Evolutionary conservation across 1,140 invertebrate genomes (phyloP).

Genomic region (Hyphantria cunea): DNA sequence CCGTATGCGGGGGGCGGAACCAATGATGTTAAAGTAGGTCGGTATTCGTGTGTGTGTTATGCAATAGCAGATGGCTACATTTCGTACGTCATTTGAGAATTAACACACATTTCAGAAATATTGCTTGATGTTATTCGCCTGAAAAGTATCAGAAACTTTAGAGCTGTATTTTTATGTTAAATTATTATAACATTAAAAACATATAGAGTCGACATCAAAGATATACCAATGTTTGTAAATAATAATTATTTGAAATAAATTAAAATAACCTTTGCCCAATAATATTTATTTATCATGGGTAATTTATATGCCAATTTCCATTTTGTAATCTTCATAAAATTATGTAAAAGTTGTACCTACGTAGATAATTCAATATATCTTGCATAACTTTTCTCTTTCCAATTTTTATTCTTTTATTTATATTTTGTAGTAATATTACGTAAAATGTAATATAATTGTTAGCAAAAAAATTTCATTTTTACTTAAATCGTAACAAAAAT

Average conservation of each 20-base stretch:
- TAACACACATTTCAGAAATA: neutral
- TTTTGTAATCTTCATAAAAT: neutral
- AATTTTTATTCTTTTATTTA: neutral
- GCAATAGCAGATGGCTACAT: neutral
- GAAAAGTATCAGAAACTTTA: neutral
- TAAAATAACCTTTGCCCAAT: too few relatives aligned
- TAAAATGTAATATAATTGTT: too few relatives aligned
- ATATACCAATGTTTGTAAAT: too few relatives aligned
- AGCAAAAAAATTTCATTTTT: constrained; percentile 35
- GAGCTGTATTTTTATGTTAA: neutral
- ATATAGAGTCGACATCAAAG: too few relatives aligned
- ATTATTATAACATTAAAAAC: neutral
- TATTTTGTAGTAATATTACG: neutral
- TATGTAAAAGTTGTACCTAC: neutral
- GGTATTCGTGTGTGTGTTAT: constrained; percentile 4
- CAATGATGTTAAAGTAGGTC: too few relatives aligned
- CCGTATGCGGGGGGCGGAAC: constrained; percentile 30
- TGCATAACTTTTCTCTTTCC: neutral
- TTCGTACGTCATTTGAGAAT: neutral
- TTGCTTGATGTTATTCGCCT: neutral
- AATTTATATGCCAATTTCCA: neutral
- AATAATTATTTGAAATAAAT: too few relatives aligned
- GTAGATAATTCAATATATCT: neutral
- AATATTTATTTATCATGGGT: neutral
- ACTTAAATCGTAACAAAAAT: constrained; percentile 51